Evolutionary conservation across 2,888 invertebrate species (phyloP).

Genomic region (Acronicta alni): DNA sequence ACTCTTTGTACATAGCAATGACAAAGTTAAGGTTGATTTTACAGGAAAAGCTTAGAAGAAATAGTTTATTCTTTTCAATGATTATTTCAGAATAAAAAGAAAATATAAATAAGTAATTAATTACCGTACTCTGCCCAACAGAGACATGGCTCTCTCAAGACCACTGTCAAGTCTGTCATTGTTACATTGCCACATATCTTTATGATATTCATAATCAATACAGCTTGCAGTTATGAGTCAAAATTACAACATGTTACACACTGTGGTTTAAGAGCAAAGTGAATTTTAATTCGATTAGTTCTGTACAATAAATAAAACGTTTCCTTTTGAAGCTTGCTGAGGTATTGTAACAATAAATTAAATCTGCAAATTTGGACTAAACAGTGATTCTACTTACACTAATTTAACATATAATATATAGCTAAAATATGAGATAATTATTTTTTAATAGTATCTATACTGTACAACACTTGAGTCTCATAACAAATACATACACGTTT

Average conservation of each 20-base stretch:
- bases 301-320: conserved; percentile 57
- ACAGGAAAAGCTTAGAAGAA: too few relatives aligned
- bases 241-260: neutral
- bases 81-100: too few relatives aligned
- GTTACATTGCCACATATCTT: neutral
- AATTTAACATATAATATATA: conserved; percentile 78
- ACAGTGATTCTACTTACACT: conserved; percentile 85
- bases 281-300: conserved; percentile 38
- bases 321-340: conserved; percentile 55
- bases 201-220: neutral
- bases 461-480: conserved; percentile 87
- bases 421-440: conserved; percentile 82
- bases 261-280: conserved; percentile 38
- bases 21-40: too few relatives aligned
- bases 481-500: conserved; percentile 75
- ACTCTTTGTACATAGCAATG: too few relatives aligned
- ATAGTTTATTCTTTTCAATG: too few relatives aligned
- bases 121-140: too few relatives aligned
- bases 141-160: too few relatives aligned
- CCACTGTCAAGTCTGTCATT: neutral
- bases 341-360: conserved; percentile 80
- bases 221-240: neutral
- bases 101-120: too few relatives aligned
- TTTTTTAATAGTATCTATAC: conserved; percentile 82
- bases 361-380: conserved; percentile 84